phyloP scores from a whole-genome alignment of 2,797 vertebrate genomes.

The Paratrypauchen microcephalus region DNA sequence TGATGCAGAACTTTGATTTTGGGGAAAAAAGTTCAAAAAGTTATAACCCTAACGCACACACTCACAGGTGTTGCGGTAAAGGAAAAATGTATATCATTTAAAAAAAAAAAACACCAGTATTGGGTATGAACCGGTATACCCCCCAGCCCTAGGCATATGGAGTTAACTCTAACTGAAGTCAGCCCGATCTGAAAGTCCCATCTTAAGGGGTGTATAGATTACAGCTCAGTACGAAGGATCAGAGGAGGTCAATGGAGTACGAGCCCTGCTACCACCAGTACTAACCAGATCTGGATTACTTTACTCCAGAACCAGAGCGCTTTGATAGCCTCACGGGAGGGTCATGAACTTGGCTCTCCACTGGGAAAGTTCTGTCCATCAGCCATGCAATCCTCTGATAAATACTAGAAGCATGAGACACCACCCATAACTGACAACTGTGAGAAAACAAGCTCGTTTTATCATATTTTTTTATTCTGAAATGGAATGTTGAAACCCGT shows the following conservation, averaged over 20 bases:
- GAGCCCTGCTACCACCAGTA: not conserved
- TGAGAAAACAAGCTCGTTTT: not conserved
- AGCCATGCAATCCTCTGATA: not conserved
- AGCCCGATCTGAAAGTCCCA: not conserved
- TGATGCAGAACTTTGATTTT: too few relatives aligned
- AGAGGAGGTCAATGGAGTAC: conserved; percentile 2
- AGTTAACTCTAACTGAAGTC: not conserved
- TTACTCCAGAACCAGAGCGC: not conserved
- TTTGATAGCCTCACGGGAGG: not conserved
- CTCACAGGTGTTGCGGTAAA: too few relatives aligned
- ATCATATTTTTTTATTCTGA: not conserved
- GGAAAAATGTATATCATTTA: too few relatives aligned
- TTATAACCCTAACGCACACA: too few relatives aligned
- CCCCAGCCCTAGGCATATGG: too few relatives aligned
- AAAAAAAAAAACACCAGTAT: too few relatives aligned
- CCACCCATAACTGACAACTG: not conserved
- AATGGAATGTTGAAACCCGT: conserved; percentile 5
- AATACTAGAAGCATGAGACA: not conserved
- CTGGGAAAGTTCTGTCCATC: conserved; percentile 2
- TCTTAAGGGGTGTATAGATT: not conserved
- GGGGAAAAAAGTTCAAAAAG: too few relatives aligned
- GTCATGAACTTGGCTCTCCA: not conserved
- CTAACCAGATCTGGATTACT: not conserved
- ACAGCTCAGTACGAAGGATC: not conserved
- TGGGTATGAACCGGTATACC: too few relatives aligned